These are phyloP conservation scores for Apamea anceps DNA, from an alignment of 2,888 invertebrate genomes.

Conservation along the genomic window DNA sequence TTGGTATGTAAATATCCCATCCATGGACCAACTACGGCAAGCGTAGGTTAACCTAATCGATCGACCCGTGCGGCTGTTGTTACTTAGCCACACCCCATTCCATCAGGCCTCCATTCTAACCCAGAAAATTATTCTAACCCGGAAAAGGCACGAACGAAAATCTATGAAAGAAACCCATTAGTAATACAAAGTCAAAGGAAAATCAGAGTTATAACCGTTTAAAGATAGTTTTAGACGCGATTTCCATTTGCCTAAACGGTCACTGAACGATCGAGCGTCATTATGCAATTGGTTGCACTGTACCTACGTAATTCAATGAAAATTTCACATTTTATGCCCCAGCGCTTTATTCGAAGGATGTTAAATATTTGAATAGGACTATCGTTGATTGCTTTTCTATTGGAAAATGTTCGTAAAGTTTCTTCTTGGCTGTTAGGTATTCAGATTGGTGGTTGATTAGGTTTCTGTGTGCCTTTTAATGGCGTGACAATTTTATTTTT, in stretches of 20 bases:
- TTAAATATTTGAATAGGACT: constrained; percentile 68
- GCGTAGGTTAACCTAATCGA: too few species aligned
- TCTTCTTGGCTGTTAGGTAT: constrained; percentile 31
- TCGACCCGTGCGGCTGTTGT: too few species aligned
- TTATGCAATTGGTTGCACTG: constrained; percentile 80
- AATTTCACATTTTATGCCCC: constrained; percentile 65
- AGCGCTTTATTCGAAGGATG: constrained; percentile 52
- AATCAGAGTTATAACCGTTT: constrained; percentile 50
- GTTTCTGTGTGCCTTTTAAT: constrained; percentile 24
- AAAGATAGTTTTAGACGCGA: constrained; percentile 52
- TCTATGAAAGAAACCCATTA: constrained; percentile 6
- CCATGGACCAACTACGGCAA: too few species aligned
- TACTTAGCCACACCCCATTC: too few species aligned
- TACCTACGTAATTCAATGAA: constrained; percentile 56
- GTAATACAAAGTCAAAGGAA: constrained; percentile 35
- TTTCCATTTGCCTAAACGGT: constrained; percentile 68
- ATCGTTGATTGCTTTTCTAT: constrained; percentile 59
- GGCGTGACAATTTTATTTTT: constrained; percentile 23
- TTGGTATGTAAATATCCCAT: too few species aligned
- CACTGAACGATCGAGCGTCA: constrained; percentile 68
- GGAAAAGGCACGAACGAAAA: too few species aligned
- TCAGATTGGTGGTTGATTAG: constrained; percentile 42
- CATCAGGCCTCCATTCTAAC: too few species aligned
- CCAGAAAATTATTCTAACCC: too few species aligned
- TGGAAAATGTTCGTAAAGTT: constrained; percentile 55